Percentiles rank a stretch among this genome's conserved stretches.
Evolutionary conservation across 2,888 invertebrate genomes (phyloP).

Genomic region (Phlogophora meticulosa): DNA sequence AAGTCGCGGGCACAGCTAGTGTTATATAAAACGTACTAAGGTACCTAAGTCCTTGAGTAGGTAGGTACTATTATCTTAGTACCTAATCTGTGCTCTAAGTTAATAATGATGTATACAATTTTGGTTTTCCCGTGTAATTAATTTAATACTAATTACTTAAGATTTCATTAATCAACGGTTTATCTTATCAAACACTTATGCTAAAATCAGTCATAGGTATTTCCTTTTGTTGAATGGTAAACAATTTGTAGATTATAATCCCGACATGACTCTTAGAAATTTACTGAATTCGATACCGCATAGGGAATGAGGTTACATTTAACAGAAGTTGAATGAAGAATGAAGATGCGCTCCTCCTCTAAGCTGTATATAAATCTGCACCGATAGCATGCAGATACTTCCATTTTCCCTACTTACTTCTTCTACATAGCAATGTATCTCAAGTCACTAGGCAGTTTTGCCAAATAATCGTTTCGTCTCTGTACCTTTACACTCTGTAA

Average conservation of each 20-base stretch:
- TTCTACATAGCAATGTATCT: too few species aligned
- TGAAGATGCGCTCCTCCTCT: too few species aligned
- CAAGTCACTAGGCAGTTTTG: background rate
- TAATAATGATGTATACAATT: slow-evolving; percentile 9
- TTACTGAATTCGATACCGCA: background rate
- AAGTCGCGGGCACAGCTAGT: too few species aligned
- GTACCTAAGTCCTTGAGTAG: too few species aligned
- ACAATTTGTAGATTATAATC: slow-evolving; percentile 16
- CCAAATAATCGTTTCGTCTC: background rate
- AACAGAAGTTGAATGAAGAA: background rate
- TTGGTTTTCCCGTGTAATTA: slow-evolving; percentile 26
- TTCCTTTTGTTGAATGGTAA: slow-evolving; percentile 23
- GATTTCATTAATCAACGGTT: slow-evolving; percentile 8
- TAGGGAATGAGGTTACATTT: background rate
- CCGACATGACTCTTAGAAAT: background rate
- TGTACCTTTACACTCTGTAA: too few species aligned
- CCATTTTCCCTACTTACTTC: too few species aligned
- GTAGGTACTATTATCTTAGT: too few species aligned
- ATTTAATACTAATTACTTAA: slow-evolving; percentile 17
- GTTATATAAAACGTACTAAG: too few species aligned
- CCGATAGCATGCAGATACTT: too few species aligned
- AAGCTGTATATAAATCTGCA: background rate
- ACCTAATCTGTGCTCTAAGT: slow-evolving; percentile 1
- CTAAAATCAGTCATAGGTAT: slow-evolving; percentile 11
- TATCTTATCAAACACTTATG: slow-evolving; percentile 31